Evolutionary conservation across 2,113 vertebrate species (phyloP).

Genomic region (Tragelaphus strepsiceros): DNA sequence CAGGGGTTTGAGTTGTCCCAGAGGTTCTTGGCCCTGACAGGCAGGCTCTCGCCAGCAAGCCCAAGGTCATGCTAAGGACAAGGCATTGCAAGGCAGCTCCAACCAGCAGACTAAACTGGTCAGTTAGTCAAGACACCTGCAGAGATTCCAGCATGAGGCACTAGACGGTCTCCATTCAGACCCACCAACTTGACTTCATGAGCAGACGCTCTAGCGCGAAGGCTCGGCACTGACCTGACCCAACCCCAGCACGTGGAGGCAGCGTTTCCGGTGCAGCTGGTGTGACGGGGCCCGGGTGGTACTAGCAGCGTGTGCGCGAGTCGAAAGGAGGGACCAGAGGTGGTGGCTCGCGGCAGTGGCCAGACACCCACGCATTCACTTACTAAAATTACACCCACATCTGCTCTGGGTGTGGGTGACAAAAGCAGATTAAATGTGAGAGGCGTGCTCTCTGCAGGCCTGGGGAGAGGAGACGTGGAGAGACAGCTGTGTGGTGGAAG

Average conservation of each 20-base stretch:
- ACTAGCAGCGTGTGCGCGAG: accelerated
- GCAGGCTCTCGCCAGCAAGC: not conserved
- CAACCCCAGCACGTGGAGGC: accelerated
- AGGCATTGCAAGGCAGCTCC: not conserved
- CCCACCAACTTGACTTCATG: accelerated
- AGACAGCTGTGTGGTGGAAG: accelerated
- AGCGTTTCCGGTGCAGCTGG: accelerated
- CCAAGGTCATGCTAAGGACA: not conserved
- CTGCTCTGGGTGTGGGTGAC: accelerated
- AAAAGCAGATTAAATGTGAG: accelerated
- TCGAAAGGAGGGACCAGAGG: too few species aligned
- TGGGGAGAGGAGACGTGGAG: not conserved
- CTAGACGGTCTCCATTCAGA: not conserved
- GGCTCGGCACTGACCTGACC: accelerated
- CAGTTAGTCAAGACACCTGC: not conserved
- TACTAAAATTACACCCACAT: accelerated
- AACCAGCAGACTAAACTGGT: too few species aligned
- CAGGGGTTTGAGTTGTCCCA: too few species aligned
- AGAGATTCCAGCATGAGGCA: not conserved
- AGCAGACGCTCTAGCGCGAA: accelerated
- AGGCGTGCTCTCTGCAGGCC: accelerated
- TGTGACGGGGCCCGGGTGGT: accelerated
- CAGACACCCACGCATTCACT: accelerated
- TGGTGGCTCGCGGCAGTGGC: accelerated
- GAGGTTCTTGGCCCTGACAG: not conserved